A percentile compares a stretch with the other conserved stretches of the same genome.
Conservation (phyloP, 2,113 vertebrate species). For the Ciconia stormi region DNA sequence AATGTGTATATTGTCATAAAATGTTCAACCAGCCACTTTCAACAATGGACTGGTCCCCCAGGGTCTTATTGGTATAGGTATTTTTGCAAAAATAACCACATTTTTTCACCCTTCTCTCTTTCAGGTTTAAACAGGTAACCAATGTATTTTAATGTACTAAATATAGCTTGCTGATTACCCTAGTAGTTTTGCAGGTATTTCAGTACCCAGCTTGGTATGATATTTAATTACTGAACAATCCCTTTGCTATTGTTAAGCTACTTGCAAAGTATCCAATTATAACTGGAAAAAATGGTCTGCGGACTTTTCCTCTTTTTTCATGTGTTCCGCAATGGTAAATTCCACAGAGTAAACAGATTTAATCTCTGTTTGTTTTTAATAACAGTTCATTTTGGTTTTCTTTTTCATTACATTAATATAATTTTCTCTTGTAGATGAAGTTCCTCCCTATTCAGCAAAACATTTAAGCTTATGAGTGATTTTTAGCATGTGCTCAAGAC, state of each 20-base stretch:
- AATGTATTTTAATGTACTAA: background rate
- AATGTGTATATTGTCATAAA: background rate
- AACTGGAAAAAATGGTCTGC: background rate
- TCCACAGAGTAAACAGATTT: background rate
- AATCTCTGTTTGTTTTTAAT: background rate
- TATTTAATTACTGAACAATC: background rate
- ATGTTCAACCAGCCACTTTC: background rate
- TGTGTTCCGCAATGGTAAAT: background rate
- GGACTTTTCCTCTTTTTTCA: background rate
- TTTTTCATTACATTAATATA: background rate
- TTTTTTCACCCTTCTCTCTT: background rate
- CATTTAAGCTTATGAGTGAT: background rate
- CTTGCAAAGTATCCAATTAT: background rate
- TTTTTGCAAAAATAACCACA: background rate
- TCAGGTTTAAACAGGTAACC: background rate
- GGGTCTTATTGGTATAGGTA: background rate
- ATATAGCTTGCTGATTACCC: background rate
- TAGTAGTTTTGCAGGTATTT: background rate
- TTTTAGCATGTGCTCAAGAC: background rate
- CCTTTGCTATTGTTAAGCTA: conserved; percentile 5
- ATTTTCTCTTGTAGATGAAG: background rate
- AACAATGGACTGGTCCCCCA: background rate
- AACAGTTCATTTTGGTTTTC: background rate
- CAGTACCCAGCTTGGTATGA: background rate
- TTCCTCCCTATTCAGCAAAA: background rate